Conservation (phyloP, 2,113 vertebrate genomes). For the Scartelaos histophorus region DNA sequence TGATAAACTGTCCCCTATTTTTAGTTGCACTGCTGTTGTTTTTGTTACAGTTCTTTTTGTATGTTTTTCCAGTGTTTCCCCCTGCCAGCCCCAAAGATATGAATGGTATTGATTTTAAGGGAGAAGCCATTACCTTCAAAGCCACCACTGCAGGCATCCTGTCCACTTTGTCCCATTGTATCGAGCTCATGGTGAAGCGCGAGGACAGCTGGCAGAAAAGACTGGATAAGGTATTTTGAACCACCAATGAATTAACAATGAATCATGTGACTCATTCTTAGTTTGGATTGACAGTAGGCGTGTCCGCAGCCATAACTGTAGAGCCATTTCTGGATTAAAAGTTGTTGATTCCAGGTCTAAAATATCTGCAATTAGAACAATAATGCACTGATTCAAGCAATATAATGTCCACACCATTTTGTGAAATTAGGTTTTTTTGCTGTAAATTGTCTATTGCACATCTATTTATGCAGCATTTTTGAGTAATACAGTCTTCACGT, state of each 20-base stretch:
- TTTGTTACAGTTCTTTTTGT: background rate
- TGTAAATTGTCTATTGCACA: no score
- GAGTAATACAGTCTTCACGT: background rate
- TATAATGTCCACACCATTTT: background rate
- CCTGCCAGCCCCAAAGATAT: conserved; percentile 87
- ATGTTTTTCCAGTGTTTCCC: conserved; percentile 81
- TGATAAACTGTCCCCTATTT: background rate
- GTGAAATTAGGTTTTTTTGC: background rate
- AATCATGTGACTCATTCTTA: background rate
- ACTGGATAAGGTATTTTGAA: conserved; percentile 87
- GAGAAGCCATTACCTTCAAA: conserved; percentile 98
- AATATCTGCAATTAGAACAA: background rate
- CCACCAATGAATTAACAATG: background rate
- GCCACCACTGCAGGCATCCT: conserved; percentile 97
- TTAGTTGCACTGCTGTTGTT: background rate
- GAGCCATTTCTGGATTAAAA: background rate
- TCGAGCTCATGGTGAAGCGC: conserved; percentile 96
- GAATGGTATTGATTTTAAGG: conserved; percentile 98
- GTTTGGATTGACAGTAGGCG: background rate
- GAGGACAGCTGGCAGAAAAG: conserved; percentile 98
- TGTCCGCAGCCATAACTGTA: background rate
- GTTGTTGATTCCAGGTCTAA: background rate
- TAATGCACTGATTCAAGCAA: background rate
- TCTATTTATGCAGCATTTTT: background rate
- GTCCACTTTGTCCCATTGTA: conserved; percentile 95